Evolutionary conservation across 2,113 vertebrate species (phyloP).

Genomic region (Marmota flaviventris): DNA sequence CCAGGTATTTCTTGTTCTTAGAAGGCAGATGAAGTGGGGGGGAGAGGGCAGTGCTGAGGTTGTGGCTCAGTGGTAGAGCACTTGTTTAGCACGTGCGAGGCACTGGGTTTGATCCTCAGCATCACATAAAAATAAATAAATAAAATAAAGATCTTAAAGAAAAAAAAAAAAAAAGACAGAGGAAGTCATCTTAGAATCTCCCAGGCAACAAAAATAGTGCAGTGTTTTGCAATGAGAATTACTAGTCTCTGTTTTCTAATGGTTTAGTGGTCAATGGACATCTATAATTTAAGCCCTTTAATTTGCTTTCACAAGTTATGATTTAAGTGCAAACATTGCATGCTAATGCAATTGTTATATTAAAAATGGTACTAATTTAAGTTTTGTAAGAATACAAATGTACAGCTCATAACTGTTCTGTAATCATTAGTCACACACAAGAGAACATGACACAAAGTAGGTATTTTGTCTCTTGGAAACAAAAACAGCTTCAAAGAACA

Average conservation of each 20-base stretch:
- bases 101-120: no score
- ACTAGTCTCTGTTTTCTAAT: slow-evolving; percentile 1
- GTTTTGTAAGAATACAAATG: slow-evolving; percentile 73
- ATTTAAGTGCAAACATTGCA: slow-evolving; percentile 75
- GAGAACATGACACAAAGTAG: slow-evolving; percentile 70
- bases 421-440: slow-evolving; percentile 71
- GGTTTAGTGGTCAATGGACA: slow-evolving; percentile 50
- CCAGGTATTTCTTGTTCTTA: not conserved
- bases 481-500: slow-evolving; percentile 72
- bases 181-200: not conserved
- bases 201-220: not conserved
- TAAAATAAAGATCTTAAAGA: no score
- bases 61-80: no score
- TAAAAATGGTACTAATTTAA: slow-evolving; percentile 81
- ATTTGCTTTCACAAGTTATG: slow-evolving; percentile 63
- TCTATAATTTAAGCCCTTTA: slow-evolving; percentile 74
- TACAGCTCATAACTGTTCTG: slow-evolving; percentile 55
- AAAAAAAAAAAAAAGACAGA: not conserved
- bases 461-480: slow-evolving; percentile 80
- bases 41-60: no score
- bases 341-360: slow-evolving; percentile 78
- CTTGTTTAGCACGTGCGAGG: no score
- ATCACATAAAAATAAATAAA: no score
- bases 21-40: not conserved
- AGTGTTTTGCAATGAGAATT: slow-evolving; percentile 50